Percentiles rank a stretch among this genome's conserved stretches.
phyloP scores from a whole-genome alignment of 1,140 invertebrate species.

The Helicorthomorpha holstii region DNA sequence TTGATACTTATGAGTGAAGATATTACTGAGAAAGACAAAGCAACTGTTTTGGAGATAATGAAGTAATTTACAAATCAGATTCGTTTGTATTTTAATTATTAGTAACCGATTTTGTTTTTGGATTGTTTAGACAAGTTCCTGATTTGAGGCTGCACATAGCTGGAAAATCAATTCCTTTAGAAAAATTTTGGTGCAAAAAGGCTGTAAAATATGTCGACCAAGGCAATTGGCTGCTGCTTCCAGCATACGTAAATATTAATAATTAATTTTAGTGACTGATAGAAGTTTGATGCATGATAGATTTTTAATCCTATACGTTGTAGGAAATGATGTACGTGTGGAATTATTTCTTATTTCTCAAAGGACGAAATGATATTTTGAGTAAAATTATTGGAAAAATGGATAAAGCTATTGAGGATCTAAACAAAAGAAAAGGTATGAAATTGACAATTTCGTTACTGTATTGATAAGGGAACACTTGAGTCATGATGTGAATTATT shows the following conservation, averaged over 20 bases:
- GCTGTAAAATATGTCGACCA: not conserved
- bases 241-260: not conserved
- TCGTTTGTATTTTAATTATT: not conserved
- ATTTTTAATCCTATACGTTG: not conserved
- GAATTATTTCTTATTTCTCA: not conserved
- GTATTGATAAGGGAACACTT: not conserved
- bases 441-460: not conserved
- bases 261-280: not conserved
- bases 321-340: not conserved
- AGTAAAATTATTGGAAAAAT: not conserved
- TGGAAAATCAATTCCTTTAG: not conserved
- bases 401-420: not conserved
- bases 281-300: not conserved
- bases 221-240: not conserved
- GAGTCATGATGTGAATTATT: not conserved
- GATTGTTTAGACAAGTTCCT: not conserved
- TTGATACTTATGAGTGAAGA: constrained; percentile 32
- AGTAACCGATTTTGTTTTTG: too few species aligned
- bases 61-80: not conserved
- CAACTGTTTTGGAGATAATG: not conserved
- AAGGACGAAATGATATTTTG: not conserved
- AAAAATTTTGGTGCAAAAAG: not conserved
- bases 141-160: not conserved
- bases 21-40: not conserved
- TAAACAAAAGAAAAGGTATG: not conserved